Percentiles rank a stretch among this genome's conserved stretches.
These are phyloP conservation scores for Clavelina lepadiformis DNA, from an alignment of 23 tunicate species.

Conservation along the genomic window DNA sequence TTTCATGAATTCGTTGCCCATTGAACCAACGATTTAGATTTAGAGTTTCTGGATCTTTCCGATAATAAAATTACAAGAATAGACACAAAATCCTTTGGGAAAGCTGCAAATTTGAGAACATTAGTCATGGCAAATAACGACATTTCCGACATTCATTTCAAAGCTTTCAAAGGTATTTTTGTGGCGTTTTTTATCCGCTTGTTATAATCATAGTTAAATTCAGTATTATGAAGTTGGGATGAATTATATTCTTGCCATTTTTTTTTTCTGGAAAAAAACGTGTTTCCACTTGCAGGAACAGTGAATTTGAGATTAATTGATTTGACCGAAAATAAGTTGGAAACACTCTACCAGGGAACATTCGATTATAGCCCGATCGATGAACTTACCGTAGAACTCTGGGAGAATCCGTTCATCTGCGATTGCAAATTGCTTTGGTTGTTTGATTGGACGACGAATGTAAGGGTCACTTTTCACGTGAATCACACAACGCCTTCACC, in stretches of 20 bases:
- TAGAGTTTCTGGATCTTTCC: slow-evolving; percentile 25
- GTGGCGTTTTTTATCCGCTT: neutral
- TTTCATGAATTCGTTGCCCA: neutral
- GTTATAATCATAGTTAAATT: neutral
- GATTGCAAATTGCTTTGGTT: slow-evolving; percentile 9
- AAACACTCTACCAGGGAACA: neutral
- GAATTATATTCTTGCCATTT: neutral
- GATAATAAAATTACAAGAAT: slow-evolving; percentile 1
- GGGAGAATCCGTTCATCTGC: slow-evolving; percentile 32
- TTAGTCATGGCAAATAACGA: slow-evolving; percentile 20
- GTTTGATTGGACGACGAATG: slow-evolving; percentile 1
- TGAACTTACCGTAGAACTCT: slow-evolving; percentile 20
- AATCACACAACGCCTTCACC: neutral
- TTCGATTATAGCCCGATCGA: slow-evolving; percentile 12
- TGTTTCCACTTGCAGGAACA: slow-evolving; percentile 3
- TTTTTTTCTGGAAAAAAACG: neutral
- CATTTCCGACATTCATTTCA: neutral
- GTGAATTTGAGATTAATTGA: slow-evolving; percentile 5
- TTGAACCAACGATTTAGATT: neutral
- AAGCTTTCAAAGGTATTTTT: slow-evolving; percentile 18
- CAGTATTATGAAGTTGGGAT: neutral
- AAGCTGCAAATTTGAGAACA: neutral
- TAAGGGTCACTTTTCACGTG: neutral
- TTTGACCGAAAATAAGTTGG: slow-evolving; percentile 17
- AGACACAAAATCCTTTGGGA: slow-evolving; percentile 4